Base-by-base conservation (phyloP, 2,797 vertebrate species). In the Astyanax mexicanus region DNA sequence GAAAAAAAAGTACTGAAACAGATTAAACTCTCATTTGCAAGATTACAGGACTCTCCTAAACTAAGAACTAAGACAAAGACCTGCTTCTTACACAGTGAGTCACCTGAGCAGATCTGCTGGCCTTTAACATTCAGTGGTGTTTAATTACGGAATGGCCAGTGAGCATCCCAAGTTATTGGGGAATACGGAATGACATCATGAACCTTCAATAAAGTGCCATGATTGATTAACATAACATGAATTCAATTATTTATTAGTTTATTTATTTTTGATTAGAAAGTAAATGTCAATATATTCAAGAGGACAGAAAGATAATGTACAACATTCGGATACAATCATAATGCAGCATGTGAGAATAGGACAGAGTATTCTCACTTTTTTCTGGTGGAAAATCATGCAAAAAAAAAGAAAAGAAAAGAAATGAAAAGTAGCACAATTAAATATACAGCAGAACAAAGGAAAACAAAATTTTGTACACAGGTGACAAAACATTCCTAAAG, bases 191-290 rank as follows among this genome's bases (percentile, higher is more conserved):
- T 35, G 65, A 51, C n/a, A 9, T 19, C 42, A 42, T 21, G 3
- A n/a, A 35, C 27, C 29, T 47, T 52, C 21, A 21, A 35, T 79
- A 70, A 74, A 74, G 42, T 79, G 77, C 72, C 29, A 38, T 25
- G 44, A 52, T n/a, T n/a, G n/a, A n/a, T 32, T n/a, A 51, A 40
- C 17, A 45, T 54, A 23, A n/a, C n/a, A 38, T 21, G n/a, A n/a
- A n/a, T n/a, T n/a, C n/a, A n/a, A n/a, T n/a, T n/a, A n/a, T n/a
- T n/a, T n/a, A n/a, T n/a, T n/a, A n/a, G n/a, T 38, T 52, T 47
- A 64, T n/a, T 54, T 54, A 54, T n/a, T 54, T 54, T 45, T 61
- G 12, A n/a, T n/a, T n/a, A 71, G 19, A 17, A 40, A 21, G 29
- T 42, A 69, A 32, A 5, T 17, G 29, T 42, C 69, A 32, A 5